Evolutionary conservation across 2,888 invertebrate genomes (phyloP).

Genomic region (Aporophyla lueneburgensis): DNA sequence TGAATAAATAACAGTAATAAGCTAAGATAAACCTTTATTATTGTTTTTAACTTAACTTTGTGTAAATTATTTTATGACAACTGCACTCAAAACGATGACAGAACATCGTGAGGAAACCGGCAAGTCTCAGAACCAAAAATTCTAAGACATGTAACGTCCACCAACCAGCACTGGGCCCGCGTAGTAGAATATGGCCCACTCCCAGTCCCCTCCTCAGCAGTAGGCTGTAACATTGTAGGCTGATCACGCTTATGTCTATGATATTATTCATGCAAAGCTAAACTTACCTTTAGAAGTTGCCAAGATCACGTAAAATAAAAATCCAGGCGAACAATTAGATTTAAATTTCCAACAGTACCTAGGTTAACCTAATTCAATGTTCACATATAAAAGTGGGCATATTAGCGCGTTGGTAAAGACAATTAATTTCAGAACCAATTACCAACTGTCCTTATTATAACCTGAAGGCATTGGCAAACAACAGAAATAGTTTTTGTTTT

Average conservation of each 20-base stretch:
- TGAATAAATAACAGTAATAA: constrained; percentile 16
- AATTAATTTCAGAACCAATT: not conserved
- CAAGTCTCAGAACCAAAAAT: no score
- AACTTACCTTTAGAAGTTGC: not conserved
- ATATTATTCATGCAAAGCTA: not conserved
- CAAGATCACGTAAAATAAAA: not conserved
- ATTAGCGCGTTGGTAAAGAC: not conserved
- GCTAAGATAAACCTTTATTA: constrained; percentile 15
- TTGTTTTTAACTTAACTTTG: not conserved
- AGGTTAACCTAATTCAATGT: not conserved
- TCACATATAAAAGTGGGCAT: not conserved
- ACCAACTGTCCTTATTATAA: not conserved
- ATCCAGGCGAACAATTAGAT: not conserved
- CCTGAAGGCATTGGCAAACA: not conserved
- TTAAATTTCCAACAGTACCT: not conserved
- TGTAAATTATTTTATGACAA: no score
- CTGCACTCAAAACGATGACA: no score
- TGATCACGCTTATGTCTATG: no score
- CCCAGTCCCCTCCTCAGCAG: no score
- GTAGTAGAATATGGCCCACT: no score
- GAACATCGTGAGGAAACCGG: no score
- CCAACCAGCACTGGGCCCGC: no score
- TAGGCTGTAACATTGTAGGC: no score
- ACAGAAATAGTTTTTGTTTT: constrained; percentile 12
- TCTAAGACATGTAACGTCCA: no score